These are phyloP conservation scores for Cyrtorhinus lividipennis DNA, from an alignment of 1,140 invertebrate species.

Conservation along the genomic window DNA sequence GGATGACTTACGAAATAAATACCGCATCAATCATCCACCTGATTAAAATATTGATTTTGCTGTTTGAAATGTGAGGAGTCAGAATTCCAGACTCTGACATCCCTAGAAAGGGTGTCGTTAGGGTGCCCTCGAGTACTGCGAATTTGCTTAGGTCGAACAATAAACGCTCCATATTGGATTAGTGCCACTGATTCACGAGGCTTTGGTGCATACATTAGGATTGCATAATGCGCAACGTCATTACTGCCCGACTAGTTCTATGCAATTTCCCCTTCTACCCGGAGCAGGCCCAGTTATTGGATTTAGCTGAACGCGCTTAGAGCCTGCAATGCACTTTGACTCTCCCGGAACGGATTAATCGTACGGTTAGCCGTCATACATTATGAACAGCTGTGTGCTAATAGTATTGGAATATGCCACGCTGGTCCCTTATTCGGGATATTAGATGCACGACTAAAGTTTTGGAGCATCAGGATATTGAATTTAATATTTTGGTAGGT, in stretches of 20 bases:
- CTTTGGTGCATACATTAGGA: not conserved
- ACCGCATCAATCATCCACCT: too few relatives aligned
- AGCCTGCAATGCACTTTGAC: not conserved
- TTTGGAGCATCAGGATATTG: too few relatives aligned
- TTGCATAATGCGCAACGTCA: not conserved
- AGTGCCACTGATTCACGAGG: not conserved
- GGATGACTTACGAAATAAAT: too few relatives aligned
- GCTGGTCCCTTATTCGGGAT: too few relatives aligned
- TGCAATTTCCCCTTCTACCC: not conserved
- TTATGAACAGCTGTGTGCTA: too few relatives aligned
- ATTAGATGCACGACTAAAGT: too few relatives aligned
- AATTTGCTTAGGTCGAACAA: not conserved
- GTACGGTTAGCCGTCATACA: not conserved
- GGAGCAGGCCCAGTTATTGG: not conserved
- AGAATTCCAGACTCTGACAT: too few relatives aligned
- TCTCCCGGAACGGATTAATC: not conserved
- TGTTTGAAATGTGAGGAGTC: too few relatives aligned
- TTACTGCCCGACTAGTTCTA: not conserved
- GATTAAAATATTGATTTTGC: too few relatives aligned
- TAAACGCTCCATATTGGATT: not conserved
- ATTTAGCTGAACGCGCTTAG: not conserved
- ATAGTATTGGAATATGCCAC: too few relatives aligned
- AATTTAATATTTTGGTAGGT: too few relatives aligned
- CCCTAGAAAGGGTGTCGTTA: not conserved
- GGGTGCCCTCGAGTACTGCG: not conserved